Conservation (phyloP, 2,113 vertebrate species). For the Phyllostomus hastatus region DNA sequence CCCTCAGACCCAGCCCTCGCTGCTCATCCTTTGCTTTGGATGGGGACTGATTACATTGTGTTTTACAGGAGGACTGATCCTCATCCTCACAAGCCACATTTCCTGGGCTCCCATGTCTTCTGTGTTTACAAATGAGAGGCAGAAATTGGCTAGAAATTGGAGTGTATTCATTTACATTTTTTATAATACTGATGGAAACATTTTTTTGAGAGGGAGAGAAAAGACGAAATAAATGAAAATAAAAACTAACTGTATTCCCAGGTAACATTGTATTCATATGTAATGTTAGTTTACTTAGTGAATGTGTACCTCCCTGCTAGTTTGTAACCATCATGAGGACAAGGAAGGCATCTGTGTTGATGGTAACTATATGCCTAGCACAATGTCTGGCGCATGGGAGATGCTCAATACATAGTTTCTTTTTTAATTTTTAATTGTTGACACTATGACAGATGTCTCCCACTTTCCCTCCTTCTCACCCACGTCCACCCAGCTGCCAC, state of each 20-base stretch:
- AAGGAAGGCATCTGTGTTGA: background rate
- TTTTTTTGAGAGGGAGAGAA: background rate
- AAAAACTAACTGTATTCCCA: background rate
- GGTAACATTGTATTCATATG: background rate
- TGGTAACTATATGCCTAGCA: background rate
- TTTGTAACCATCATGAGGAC: background rate
- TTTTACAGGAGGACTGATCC: background rate
- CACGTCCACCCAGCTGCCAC: too few relatives aligned
- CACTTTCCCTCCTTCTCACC: too few relatives aligned
- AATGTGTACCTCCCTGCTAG: background rate
- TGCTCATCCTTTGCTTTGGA: background rate
- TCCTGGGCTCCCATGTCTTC: background rate
- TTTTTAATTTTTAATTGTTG: too few relatives aligned
- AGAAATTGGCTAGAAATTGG: background rate
- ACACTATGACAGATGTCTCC: too few relatives aligned
- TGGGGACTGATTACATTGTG: background rate
- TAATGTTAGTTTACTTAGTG: background rate
- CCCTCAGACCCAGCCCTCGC: background rate
- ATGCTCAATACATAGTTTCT: background rate
- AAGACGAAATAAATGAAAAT: background rate
- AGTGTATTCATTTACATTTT: background rate
- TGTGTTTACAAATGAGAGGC: background rate
- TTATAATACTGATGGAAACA: background rate
- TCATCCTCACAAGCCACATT: background rate
- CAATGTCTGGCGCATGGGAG: background rate